Percentiles rank a stretch among this genome's conserved stretches.
Conservation (phyloP, 2,797 vertebrate genomes). For the Okamejei kenojei region DNA sequence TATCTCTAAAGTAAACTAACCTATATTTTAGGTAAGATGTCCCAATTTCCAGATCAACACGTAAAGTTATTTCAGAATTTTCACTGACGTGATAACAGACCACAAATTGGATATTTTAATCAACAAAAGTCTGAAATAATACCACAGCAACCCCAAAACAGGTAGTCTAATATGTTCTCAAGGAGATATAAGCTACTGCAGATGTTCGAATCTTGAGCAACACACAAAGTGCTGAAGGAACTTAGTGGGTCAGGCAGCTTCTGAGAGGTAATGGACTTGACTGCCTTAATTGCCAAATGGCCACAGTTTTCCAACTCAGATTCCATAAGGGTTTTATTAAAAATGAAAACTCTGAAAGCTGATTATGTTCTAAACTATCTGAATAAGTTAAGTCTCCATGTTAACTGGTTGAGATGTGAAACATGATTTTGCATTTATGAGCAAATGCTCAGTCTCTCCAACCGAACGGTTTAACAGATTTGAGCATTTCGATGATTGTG, state of each 20-base stretch:
- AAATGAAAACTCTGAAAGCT: slow-evolving; percentile 82
- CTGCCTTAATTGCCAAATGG: slow-evolving; percentile 69
- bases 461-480: slow-evolving; percentile 78
- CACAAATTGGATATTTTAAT: not conserved
- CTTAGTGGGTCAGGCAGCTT: too few species aligned
- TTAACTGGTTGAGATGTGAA: slow-evolving; percentile 86
- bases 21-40: not conserved
- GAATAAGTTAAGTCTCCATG: slow-evolving; percentile 87
- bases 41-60: not conserved
- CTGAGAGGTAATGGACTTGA: slow-evolving; percentile 52
- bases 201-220: too few species aligned
- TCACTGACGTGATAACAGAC: not conserved
- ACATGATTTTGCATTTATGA: slow-evolving; percentile 64
- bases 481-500: slow-evolving; percentile 83
- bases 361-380: slow-evolving; percentile 93
- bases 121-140: not conserved
- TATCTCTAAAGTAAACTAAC: too few species aligned
- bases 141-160: not conserved
- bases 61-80: not conserved
- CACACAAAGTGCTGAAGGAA: too few species aligned
- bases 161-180: not conserved
- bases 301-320: slow-evolving; percentile 73
- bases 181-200: too few species aligned
- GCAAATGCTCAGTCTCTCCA: slow-evolving; percentile 70
- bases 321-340: slow-evolving; percentile 79